Percentiles rank a stretch among this genome's conserved stretches.
Evolutionary conservation across 2,888 invertebrate genomes (phyloP).

Genomic region (Elegia similella): DNA sequence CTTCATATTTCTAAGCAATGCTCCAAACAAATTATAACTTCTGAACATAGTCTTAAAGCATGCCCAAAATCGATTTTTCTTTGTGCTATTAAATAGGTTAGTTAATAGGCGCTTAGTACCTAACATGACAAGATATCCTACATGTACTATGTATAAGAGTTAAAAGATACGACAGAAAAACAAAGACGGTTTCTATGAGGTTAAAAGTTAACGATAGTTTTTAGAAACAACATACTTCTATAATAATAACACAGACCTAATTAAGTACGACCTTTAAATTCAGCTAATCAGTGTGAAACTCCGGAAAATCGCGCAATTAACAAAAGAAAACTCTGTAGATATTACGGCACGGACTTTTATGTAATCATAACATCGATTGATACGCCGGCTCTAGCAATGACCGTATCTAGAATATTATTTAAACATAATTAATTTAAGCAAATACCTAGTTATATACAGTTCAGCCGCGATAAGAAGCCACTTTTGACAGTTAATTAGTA

Average conservation of each 20-base stretch:
- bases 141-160: not conserved
- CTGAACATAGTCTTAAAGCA: too few species aligned
- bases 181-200: not conserved
- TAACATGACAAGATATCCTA: too few species aligned
- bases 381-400: not conserved
- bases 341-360: constrained; percentile 23
- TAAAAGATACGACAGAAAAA: not conserved
- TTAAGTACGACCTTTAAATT: not conserved
- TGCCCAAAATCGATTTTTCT: too few species aligned
- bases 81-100: too few species aligned
- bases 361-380: constrained; percentile 21
- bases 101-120: too few species aligned
- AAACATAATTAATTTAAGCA: not conserved
- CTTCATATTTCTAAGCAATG: too few species aligned
- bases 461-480: too few species aligned
- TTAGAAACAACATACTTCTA: not conserved
- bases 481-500: too few species aligned
- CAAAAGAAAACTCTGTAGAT: constrained; percentile 15
- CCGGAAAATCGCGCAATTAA: constrained; percentile 29
- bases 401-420: not conserved
- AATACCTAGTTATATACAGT: not conserved
- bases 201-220: not conserved
- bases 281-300: constrained; percentile 10
- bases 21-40: not conserved
- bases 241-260: not conserved